Evolutionary conservation across 2,797 vertebrate species (phyloP), one percentile per base, ranked within the genome.

Genomic region (Propithecus deckenii): DNA sequence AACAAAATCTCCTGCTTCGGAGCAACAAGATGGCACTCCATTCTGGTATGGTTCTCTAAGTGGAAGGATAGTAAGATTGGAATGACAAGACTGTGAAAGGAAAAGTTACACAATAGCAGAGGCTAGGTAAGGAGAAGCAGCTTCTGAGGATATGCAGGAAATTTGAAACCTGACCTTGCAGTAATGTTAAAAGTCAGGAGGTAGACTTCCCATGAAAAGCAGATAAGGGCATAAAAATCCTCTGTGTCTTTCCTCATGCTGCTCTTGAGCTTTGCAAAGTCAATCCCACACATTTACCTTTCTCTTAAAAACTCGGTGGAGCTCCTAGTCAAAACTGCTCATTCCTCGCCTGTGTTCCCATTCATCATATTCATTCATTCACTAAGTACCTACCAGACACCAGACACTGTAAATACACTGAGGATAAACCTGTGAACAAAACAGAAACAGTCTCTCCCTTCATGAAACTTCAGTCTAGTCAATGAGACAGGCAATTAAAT

Each of bases 1-100:
- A 91, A 79, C 83, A 93, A 84, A 98, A 96, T 93, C 86, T 96
- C 50, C 85, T 87, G 43, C 95, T 88, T 83, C 67, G 25, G 65
- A 92, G 57, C 43, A 78, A 94, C 75, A 94, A 85, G 89, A 96
- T 94, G 72, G n/a, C 20, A 48, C 74, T 88, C n/a, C 69, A 80
- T 96, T 87, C 89, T 92, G 71, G 63, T 86, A 35, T 11, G 28
- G 78, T 87, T 95, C 78, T 95, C 22, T 81, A 94, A 88, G 20
- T 83, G 15, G 81, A 95, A 91, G 72, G 48, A 61, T 91, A 86
- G 59, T 22, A 88, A 94, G 91, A 81, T 14, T 57, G 25, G 7
- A 92, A 96, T 78, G 55, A 43, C 43, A 83, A 80, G 63, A 28
- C 41, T n/a, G 11, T 74, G 46, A 48, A 78, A 75, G 57, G 25